Conservation (phyloP, 2,113 vertebrate species). For the Bombycilla garrulus region DNA sequence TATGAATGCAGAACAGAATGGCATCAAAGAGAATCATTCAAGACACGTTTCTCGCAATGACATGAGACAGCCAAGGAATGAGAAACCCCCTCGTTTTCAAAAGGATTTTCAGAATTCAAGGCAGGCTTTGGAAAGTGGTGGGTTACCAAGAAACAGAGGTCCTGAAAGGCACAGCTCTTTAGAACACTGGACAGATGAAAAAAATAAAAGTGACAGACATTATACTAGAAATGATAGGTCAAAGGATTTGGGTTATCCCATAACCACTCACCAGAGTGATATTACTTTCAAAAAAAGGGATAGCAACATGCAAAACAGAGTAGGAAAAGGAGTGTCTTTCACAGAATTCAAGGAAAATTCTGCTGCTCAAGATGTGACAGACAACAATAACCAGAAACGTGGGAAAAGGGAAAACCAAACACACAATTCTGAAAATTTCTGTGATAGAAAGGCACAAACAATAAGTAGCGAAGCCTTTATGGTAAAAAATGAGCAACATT, state of each 20-base stretch:
- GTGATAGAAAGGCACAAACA: slow-evolving; percentile 79
- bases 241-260: slow-evolving; percentile 77
- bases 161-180: slow-evolving; percentile 74
- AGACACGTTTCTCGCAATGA: slow-evolving; percentile 82
- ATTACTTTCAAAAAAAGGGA: slow-evolving; percentile 81
- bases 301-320: slow-evolving; percentile 74
- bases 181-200: slow-evolving; percentile 80
- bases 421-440: slow-evolving; percentile 77
- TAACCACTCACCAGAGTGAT: slow-evolving; percentile 69
- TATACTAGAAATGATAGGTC: slow-evolving; percentile 79
- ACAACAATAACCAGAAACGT: slow-evolving; percentile 81
- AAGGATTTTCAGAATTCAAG: slow-evolving; percentile 85
- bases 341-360: slow-evolving; percentile 77
- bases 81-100: slow-evolving; percentile 93
- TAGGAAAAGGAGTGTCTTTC: slow-evolving; percentile 64
- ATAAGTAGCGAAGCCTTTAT: slow-evolving; percentile 72
- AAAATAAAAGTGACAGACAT: slow-evolving; percentile 73
- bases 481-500: slow-evolving; percentile 77
- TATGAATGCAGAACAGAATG: slow-evolving; percentile 76
- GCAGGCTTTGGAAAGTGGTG: slow-evolving; percentile 75
- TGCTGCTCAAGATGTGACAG: slow-evolving; percentile 69
- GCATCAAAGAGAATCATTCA: slow-evolving; percentile 80
- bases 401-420: slow-evolving; percentile 81
- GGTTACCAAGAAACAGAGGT: slow-evolving; percentile 78
- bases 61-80: slow-evolving; percentile 82